These are phyloP conservation scores for Vollenhovia emeryi DNA, from an alignment of 1,140 invertebrate species.

Conservation along the genomic window DNA sequence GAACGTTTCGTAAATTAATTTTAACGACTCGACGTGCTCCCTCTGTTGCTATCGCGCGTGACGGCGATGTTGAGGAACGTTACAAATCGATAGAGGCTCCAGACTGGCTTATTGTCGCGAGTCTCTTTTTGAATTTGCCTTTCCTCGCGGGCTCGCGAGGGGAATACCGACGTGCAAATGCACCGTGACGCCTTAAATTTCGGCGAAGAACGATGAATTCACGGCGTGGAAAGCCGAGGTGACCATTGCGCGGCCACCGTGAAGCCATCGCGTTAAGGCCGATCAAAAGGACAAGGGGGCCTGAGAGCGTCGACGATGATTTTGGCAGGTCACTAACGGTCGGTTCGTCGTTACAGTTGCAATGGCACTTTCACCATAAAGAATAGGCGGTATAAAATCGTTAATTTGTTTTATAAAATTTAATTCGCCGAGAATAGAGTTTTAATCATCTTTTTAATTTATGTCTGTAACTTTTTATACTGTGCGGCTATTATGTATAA, in stretches of 20 bases:
- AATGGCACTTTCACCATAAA: neutral
- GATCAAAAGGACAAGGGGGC: slow-evolving; percentile 57
- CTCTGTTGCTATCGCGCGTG: neutral
- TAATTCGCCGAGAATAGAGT: neutral
- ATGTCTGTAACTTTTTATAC: neutral
- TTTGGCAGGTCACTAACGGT: slow-evolving; percentile 47
- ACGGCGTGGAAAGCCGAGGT: slow-evolving; percentile 37
- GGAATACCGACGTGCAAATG: slow-evolving; percentile 54
- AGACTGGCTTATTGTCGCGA: slow-evolving; percentile 39
- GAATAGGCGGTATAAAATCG: neutral
- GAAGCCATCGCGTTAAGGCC: slow-evolving; percentile 68
- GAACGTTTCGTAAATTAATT: neutral
- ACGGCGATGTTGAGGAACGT: slow-evolving; percentile 7
- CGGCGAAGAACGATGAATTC: slow-evolving; percentile 43
- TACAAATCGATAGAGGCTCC: slow-evolving; percentile 17
- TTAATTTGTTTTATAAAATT: neutral
- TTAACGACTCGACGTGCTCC: neutral
- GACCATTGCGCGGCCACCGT: slow-evolving; percentile 61
- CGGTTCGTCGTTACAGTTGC: neutral
- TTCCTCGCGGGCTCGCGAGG: slow-evolving; percentile 37
- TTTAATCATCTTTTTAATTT: neutral
- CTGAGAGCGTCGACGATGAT: neutral
- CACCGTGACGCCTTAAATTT: slow-evolving; percentile 76
- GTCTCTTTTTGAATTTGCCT: slow-evolving; percentile 45
- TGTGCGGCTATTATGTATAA: neutral